phyloP scores from a whole-genome alignment of 2,888 invertebrate genomes.

The Schizaphis graminum region DNA sequence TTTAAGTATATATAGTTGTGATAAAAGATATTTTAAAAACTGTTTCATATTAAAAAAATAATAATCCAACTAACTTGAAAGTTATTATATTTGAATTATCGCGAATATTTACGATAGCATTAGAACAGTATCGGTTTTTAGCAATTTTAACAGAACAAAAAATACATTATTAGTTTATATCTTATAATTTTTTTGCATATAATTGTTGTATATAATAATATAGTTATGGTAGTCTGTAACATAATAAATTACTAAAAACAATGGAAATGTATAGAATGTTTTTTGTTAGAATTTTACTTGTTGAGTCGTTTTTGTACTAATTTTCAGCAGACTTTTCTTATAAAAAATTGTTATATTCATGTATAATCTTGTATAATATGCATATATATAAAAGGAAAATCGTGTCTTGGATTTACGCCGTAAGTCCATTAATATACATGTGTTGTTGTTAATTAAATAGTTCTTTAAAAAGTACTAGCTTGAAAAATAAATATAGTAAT shows the following conservation, averaged over 20 bases:
- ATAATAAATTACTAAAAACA: neutral
- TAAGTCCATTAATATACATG: neutral
- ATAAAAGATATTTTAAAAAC: neutral
- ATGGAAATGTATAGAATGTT: neutral
- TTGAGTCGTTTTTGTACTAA: neutral
- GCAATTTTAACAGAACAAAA: neutral
- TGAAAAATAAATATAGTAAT: neutral
- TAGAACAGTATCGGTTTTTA: neutral
- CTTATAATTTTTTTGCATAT: neutral
- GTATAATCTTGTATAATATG: neutral
- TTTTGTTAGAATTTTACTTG: neutral
- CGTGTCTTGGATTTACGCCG: neutral
- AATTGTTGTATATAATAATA: neutral
- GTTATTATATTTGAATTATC: neutral
- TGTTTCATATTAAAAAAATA: neutral
- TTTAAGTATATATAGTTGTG: neutral
- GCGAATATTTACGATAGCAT: conserved; percentile 12
- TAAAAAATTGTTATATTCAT: neutral
- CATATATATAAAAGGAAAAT: neutral
- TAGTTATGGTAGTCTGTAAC: neutral
- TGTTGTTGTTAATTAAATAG: neutral
- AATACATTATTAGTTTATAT: neutral
- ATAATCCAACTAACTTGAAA: neutral
- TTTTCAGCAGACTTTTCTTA: neutral
- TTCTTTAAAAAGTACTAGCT: neutral